phyloP scores from a whole-genome alignment of 2,888 invertebrate genomes.

The Cosmia pyralina region DNA sequence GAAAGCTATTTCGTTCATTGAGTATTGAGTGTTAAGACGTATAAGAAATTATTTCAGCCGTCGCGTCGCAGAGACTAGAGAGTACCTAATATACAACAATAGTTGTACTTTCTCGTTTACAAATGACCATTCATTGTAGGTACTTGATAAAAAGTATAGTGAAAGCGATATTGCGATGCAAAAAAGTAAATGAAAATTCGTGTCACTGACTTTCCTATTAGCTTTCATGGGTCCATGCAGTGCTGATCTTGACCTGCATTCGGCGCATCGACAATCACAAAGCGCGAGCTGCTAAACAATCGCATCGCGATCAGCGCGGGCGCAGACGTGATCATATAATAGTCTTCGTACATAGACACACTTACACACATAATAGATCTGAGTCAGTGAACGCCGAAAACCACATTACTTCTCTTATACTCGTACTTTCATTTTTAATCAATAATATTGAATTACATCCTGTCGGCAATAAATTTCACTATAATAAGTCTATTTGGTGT shows the following conservation, averaged over 20 bases:
- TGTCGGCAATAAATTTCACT: slow-evolving; percentile 56
- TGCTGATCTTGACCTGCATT: slow-evolving; percentile 81
- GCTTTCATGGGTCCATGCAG: slow-evolving; percentile 76
- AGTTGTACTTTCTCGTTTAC: slow-evolving; percentile 87
- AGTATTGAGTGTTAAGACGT: too few species aligned
- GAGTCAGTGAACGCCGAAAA: slow-evolving; percentile 44
- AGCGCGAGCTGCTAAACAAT: slow-evolving; percentile 53
- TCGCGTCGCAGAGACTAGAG: slow-evolving; percentile 67
- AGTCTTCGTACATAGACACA: slow-evolving; percentile 16
- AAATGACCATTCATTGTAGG: slow-evolving; percentile 86
- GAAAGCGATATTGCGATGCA: slow-evolving; percentile 88
- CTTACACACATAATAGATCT: slow-evolving; percentile 20
- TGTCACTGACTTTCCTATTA: slow-evolving; percentile 87
- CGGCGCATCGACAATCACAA: slow-evolving; percentile 64
- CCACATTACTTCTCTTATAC: slow-evolving; percentile 33
- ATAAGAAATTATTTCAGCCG: slow-evolving; percentile 76
- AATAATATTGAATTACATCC: slow-evolving; percentile 56
- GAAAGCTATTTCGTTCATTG: slow-evolving; percentile 78
- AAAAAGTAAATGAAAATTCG: slow-evolving; percentile 88
- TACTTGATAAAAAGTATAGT: slow-evolving; percentile 85
- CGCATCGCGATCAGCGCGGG: slow-evolving; percentile 25
- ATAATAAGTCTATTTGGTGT: slow-evolving; percentile 54
- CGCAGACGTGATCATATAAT: slow-evolving; percentile 43
- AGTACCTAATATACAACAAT: slow-evolving; percentile 76
- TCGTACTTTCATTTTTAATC: slow-evolving; percentile 66